Percentiles rank a stretch among this genome's conserved stretches.
Evolutionary conservation across 2,113 vertebrate genomes (phyloP).

Genomic region (Syngnathus typhle): DNA sequence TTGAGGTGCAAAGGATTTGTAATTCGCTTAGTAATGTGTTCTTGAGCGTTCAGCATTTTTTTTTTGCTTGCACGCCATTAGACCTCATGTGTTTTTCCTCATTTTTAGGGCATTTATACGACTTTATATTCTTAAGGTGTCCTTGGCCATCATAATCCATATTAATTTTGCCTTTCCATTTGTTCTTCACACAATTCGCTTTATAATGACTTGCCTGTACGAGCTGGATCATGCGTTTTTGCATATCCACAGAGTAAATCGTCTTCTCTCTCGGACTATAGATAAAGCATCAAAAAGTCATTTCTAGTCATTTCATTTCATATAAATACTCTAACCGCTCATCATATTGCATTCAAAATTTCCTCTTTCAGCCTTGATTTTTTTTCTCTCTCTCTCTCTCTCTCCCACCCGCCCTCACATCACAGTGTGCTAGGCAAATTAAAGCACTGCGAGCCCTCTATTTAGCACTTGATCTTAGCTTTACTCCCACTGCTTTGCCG

Average conservation of each 20-base stretch:
- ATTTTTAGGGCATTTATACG: neutral
- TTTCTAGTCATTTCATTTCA: conserved; percentile 23
- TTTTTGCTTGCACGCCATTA: neutral
- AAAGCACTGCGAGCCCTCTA: conserved; percentile 38
- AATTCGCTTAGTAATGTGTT: no score
- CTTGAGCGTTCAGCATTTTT: no score
- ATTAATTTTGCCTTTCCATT: neutral
- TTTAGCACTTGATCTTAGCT: conserved; percentile 52
- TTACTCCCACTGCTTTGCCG: conserved; percentile 54
- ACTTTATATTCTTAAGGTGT: neutral
- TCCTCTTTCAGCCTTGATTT: conserved; percentile 18
- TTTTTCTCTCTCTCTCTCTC: neutral
- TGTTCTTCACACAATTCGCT: neutral
- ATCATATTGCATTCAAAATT: conserved; percentile 28
- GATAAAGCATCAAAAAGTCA: conserved; percentile 12
- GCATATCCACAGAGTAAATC: neutral
- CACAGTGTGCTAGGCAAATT: conserved; percentile 33
- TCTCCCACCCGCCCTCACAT: neutral
- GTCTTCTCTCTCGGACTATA: conserved; percentile 1
- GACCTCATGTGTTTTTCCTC: no score
- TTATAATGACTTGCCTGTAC: neutral
- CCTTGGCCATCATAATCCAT: neutral
- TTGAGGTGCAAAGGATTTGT: no score
- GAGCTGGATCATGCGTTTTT: neutral
- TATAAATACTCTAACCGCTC: conserved; percentile 22